phyloP scores from a whole-genome alignment of 2,888 invertebrate species.

The Drosophila aldrichi region DNA sequence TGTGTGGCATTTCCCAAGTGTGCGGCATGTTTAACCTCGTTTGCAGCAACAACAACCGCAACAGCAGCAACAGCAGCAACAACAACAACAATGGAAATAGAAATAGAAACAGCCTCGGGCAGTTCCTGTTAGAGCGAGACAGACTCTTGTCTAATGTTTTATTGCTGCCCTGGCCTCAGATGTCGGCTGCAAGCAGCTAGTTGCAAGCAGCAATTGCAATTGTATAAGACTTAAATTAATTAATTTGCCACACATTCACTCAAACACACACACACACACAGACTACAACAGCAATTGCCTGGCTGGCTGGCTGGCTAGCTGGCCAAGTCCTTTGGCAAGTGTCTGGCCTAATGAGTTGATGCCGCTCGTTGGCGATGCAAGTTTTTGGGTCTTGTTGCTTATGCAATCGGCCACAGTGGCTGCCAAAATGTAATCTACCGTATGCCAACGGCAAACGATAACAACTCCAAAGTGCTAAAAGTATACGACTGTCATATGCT shows the following conservation, averaged over 20 bases:
- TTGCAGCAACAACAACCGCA: slow-evolving; percentile 44
- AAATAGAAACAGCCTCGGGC: slow-evolving; percentile 34
- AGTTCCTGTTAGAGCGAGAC: slow-evolving; percentile 25
- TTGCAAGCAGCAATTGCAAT: slow-evolving; percentile 65
- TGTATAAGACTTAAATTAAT: slow-evolving; percentile 80
- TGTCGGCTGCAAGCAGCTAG: slow-evolving; percentile 14
- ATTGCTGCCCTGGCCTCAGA: slow-evolving; percentile 59
- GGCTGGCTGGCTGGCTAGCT: slow-evolving; percentile 13
- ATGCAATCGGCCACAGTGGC: slow-evolving; percentile 51
- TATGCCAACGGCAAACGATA: slow-evolving; percentile 30
- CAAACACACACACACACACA: slow-evolving; percentile 23
- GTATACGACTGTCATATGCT: slow-evolving; percentile 14
- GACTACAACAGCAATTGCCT: slow-evolving; percentile 11
- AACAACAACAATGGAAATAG: slow-evolving; percentile 20
- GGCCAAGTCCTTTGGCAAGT: slow-evolving; percentile 69
- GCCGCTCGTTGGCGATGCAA: slow-evolving; percentile 33
- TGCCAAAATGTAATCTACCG: slow-evolving; percentile 59
- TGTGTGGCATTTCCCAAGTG: slow-evolving; percentile 64
- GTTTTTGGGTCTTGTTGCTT: slow-evolving; percentile 40
- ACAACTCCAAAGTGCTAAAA: background rate
- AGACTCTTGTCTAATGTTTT: slow-evolving; percentile 77
- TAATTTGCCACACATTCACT: slow-evolving; percentile 68
- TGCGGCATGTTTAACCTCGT: slow-evolving; percentile 78
- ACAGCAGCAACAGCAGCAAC: slow-evolving; percentile 37
- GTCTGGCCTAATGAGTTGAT: slow-evolving; percentile 75